Conservation (phyloP, 2,888 invertebrate genomes). For the Polia nebulosa region DNA sequence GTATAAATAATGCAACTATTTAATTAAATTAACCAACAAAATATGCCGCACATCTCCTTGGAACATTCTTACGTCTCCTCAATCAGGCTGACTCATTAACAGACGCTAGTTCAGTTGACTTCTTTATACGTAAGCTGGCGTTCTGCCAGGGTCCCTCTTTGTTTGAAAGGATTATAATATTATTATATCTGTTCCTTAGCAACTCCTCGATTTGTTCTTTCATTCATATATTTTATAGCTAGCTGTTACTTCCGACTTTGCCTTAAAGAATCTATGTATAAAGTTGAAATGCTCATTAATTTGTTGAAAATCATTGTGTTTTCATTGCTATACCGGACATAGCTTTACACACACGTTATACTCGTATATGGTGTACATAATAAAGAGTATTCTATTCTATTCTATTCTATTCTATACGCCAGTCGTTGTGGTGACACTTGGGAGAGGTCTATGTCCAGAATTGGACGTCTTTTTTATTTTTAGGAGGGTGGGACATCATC, state of each 20-base stretch:
- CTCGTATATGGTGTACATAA: too few species aligned
- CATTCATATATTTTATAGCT: slow-evolving; percentile 35
- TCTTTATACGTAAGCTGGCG: slow-evolving; percentile 33
- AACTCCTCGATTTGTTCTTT: slow-evolving; percentile 17
- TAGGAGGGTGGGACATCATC: too few species aligned
- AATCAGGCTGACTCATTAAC: slow-evolving; percentile 35
- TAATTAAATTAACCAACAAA: slow-evolving; percentile 10
- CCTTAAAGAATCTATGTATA: not conserved
- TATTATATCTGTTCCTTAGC: slow-evolving; percentile 11
- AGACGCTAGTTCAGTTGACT: slow-evolving; percentile 16
- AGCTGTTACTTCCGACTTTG: not conserved
- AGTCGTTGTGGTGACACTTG: too few species aligned
- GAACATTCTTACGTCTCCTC: slow-evolving; percentile 28
- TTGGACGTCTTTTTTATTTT: too few species aligned
- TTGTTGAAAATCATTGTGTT: too few species aligned
- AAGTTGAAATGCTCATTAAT: too few species aligned
- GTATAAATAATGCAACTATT: not conserved
- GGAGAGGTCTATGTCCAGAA: too few species aligned
- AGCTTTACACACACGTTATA: too few species aligned
- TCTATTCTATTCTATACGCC: too few species aligned
- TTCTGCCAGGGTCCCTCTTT: slow-evolving; percentile 51
- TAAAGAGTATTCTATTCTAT: too few species aligned
- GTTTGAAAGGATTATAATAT: slow-evolving; percentile 36
- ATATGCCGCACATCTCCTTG: slow-evolving; percentile 38
- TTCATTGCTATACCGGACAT: too few species aligned